These are phyloP conservation scores for Bimastos eiseni DNA, from an alignment of 2,888 invertebrate genomes.

Conservation along the genomic window DNA sequence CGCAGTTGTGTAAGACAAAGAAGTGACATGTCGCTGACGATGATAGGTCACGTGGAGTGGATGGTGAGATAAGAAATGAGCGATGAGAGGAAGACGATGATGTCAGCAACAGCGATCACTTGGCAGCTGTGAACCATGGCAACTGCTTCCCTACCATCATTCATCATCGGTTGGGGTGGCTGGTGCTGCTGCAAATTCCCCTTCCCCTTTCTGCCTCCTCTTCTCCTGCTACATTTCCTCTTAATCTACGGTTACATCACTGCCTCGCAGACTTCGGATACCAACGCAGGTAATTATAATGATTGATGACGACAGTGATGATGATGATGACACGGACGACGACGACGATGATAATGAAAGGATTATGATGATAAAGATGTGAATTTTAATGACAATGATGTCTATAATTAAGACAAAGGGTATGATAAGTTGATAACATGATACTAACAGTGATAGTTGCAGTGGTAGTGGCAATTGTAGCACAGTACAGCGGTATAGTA, in stretches of 20 bases:
- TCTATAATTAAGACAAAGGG: neutral
- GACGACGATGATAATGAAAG: neutral
- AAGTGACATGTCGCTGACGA: neutral
- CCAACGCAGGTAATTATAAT: neutral
- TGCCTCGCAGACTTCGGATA: neutral
- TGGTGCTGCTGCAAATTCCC: neutral
- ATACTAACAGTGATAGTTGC: neutral
- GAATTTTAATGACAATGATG: neutral
- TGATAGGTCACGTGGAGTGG: too few relatives aligned
- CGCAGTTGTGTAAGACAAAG: neutral
- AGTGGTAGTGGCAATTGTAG: too few relatives aligned
- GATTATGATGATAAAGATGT: neutral
- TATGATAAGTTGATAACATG: neutral
- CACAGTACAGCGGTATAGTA: neutral
- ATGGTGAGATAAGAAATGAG: neutral
- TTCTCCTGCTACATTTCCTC: neutral
- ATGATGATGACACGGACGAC: neutral
- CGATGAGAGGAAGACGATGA: conserved; percentile 13
- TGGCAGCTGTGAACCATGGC: neutral
- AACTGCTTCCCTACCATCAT: neutral
- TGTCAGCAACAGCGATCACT: neutral
- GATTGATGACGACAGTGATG: conserved; percentile 13
- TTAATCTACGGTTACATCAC: neutral
- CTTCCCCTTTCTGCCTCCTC: neutral
- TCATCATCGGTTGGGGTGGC: neutral